Percentiles rank a stretch among this genome's conserved stretches.
Evolutionary conservation across 2,113 vertebrate species (phyloP).

Genomic region (Phrynosoma blainvillii): DNA sequence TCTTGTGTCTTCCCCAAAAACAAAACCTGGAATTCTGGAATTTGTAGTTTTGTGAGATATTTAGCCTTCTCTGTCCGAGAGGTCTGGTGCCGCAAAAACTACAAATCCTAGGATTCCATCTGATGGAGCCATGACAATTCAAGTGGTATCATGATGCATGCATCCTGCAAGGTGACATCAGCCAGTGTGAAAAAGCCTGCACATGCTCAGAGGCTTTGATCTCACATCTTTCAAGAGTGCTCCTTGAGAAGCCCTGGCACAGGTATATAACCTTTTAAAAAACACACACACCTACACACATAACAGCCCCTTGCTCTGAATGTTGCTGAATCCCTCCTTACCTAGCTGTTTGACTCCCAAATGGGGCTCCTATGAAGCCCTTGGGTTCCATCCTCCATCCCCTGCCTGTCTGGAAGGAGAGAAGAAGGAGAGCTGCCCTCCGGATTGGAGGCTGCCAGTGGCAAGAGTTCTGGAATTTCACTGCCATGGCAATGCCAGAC

Average conservation of each 20-base stretch:
- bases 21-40: too few relatives aligned
- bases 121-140: too few relatives aligned
- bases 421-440: background rate
- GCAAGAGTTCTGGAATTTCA: background rate
- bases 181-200: background rate
- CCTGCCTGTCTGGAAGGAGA: background rate
- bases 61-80: too few relatives aligned
- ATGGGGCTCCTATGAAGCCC: constrained; percentile 64
- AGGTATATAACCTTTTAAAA: background rate
- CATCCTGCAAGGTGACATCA: too few relatives aligned
- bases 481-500: constrained; percentile 54
- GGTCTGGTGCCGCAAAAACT: too few relatives aligned
- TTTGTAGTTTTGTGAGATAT: too few relatives aligned
- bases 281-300: background rate
- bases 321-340: constrained; percentile 25
- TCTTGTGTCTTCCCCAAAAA: too few relatives aligned
- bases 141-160: too few relatives aligned
- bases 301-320: background rate
- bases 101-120: too few relatives aligned
- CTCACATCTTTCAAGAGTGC: background rate
- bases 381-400: constrained; percentile 17
- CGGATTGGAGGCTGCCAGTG: background rate
- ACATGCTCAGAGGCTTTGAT: background rate
- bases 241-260: background rate
- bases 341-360: constrained; percentile 67